Evolutionary conservation across 1,140 invertebrate genomes (phyloP), one percentile per base, ranked within the genome.

Genomic region (Brachionus plicatilis): DNA sequence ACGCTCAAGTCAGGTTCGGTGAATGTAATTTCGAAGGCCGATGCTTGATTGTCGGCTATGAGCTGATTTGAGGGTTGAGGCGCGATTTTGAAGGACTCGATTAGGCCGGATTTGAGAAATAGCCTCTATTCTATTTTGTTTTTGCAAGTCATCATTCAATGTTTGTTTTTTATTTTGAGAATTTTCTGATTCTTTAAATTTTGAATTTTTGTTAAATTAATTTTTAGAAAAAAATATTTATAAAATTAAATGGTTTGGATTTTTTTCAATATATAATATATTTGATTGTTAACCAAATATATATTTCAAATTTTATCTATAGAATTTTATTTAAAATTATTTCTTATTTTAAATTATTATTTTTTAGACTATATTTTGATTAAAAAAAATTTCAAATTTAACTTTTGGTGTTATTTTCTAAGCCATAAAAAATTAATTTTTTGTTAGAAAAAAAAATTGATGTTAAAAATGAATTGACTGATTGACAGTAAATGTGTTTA

Each of bases 51-150:
- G 45, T 47, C 45, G 45, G 45, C 45, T 11, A 47, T 47, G 45
- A 47, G n/a, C 24, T 65, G 56, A 65, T 17, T 27, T 12, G 45
- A 47, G 45, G 20, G 20, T 78, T 78, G 33, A 33, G 29, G 29
- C 29, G 29, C 29, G 29, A 29, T 29, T 29, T 29, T 29, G 29
- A 78, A 78, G 8, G 75, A 78, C 7, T 78, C 75, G n/a, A 78
- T 14, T 11, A 78, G 20, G 20, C 47, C 75, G 8, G 43, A 50
- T 45, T 78, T 78, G 7, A 78, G 75, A 43, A 27, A 78, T 78
- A 27, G 75, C 75, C 17, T 78, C 75, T 6, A 78, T 78, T 47
- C 75, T 47, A 29, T 78, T 78, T 20, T 56, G 75, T 17, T 78
- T 78, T 56, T 78, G 75, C 14, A 45, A 27, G 9, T 78, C 50